Percentiles rank a stretch among this genome's conserved stretches.
These are phyloP conservation scores for Tadarida brasiliensis DNA, from an alignment of 2,797 vertebrate genomes.

Conservation along the genomic window DNA sequence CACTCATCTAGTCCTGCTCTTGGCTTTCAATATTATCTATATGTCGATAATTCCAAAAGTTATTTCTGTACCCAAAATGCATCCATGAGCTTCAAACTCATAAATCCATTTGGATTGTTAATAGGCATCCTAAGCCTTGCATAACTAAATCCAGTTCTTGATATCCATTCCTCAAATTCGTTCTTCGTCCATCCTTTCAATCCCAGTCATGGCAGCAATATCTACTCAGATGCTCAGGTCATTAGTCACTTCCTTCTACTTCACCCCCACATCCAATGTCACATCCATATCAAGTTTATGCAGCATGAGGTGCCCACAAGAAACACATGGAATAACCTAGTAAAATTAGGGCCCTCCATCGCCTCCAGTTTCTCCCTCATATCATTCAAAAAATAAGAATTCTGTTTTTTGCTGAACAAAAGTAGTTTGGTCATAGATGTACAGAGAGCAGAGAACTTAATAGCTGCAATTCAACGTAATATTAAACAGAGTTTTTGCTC, in stretches of 20 bases:
- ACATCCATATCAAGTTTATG: not conserved
- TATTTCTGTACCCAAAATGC: not conserved
- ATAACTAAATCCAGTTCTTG: not conserved
- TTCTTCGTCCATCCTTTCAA: not conserved
- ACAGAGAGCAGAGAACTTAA: slow-evolving; percentile 8
- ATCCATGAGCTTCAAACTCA: not conserved
- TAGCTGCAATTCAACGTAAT: not conserved
- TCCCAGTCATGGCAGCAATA: not conserved
- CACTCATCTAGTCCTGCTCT: not conserved
- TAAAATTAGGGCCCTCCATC: not conserved
- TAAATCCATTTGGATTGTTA: not conserved
- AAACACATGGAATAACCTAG: not conserved
- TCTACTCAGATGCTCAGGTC: not conserved
- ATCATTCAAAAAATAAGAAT: slow-evolving; percentile 47
- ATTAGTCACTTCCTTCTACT: not conserved
- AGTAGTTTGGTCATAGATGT: not conserved
- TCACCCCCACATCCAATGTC: not conserved
- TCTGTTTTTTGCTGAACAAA: slow-evolving; percentile 26
- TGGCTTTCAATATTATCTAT: slow-evolving; percentile 20
- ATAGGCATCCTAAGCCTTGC: not conserved
- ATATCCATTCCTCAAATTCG: not conserved
- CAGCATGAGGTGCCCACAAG: not conserved
- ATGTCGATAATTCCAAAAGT: not conserved
- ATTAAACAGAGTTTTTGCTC: slow-evolving; percentile 59
- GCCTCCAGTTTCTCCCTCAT: not conserved